Base-by-base conservation (phyloP, 2,888 invertebrate genomes). In the Athalia cordata region DNA sequence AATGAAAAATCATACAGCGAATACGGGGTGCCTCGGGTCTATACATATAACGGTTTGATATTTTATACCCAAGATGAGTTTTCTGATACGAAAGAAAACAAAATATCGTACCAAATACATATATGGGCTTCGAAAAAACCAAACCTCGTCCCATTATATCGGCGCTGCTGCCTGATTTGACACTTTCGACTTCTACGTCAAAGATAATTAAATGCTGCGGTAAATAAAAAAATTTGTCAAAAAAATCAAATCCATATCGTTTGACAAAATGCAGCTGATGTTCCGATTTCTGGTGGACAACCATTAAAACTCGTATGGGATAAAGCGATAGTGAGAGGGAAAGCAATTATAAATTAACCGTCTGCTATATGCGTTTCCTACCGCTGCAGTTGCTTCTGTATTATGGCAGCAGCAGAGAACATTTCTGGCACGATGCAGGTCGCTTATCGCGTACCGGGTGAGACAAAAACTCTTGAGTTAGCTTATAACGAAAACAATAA, bases 1-100 rank as follows among this genome's bases (percentile, higher is more conserved):
- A 89, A 90, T 90, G 89, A 89, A 89, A 90, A 89, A 89, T 90
- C 89, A 89, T 89, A 87, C 87, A 86, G 85, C 82, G 86, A 88
- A 84, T 84, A 84, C 86, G 84, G 84, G 85, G 86, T 85, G 83
- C 84, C 76, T 80, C 59, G 59, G 15, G 15, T 55, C 57, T 45
- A 11, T 9, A 0, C 55, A 9, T 4, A 9, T 55, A 11, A 11
- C 11, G 29, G 57, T 15, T 72, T 72, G 72, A 72, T 47, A 72
- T 59, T 72, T 72, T 52, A 29, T 29, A 45, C 59, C 59, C 52
- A 45, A 43, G 72, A 55, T 55, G 52, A 55, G 68, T 68, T 68
- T 68, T 55, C 11, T 4, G 55, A n/a, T 6, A 6, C 7, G 7
- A 65, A 5, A 43, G 9, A 29, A 65, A 45, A 45, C 57, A 72